phyloP scores from a whole-genome alignment of 2,113 vertebrate genomes.

The Oceanites oceanicus region DNA sequence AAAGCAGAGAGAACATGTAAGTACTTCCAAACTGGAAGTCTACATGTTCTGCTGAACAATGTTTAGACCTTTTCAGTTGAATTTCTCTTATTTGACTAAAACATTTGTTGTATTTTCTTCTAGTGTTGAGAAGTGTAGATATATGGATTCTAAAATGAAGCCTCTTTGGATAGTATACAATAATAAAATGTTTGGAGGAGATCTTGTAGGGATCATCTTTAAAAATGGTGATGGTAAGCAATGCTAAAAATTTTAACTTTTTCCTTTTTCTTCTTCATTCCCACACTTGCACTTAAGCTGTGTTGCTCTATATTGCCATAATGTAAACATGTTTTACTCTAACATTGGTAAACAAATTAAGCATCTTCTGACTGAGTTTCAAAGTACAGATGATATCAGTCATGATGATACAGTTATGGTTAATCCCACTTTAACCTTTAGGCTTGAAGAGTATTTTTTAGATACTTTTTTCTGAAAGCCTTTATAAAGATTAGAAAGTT shows the following conservation, averaged over 20 bases:
- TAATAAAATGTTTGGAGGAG: constrained; percentile 89
- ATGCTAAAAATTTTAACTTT: not conserved
- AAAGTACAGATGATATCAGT: not conserved
- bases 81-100: not conserved
- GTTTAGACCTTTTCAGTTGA: not conserved
- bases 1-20: not conserved
- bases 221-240: constrained; percentile 96
- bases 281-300: not conserved
- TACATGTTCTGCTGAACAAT: not conserved
- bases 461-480: not conserved
- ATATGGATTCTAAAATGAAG: constrained; percentile 99
- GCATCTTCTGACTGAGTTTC: not conserved
- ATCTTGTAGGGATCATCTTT: constrained; percentile 93
- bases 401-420: not conserved
- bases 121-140: constrained; percentile 94
- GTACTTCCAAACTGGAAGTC: not conserved
- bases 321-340: not conserved
- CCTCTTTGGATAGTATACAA: constrained; percentile 97
- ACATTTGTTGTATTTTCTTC: not conserved
- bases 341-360: not conserved
- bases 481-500: not conserved
- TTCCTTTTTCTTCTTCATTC: not conserved
- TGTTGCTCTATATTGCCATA: not conserved
- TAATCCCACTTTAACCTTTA: not conserved
- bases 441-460: not conserved